A percentile compares a stretch with the other conserved stretches of the same genome.
These are phyloP conservation scores for Rousettus leschenaultii DNA, from an alignment of 2,113 vertebrate genomes.

Conservation along the genomic window DNA sequence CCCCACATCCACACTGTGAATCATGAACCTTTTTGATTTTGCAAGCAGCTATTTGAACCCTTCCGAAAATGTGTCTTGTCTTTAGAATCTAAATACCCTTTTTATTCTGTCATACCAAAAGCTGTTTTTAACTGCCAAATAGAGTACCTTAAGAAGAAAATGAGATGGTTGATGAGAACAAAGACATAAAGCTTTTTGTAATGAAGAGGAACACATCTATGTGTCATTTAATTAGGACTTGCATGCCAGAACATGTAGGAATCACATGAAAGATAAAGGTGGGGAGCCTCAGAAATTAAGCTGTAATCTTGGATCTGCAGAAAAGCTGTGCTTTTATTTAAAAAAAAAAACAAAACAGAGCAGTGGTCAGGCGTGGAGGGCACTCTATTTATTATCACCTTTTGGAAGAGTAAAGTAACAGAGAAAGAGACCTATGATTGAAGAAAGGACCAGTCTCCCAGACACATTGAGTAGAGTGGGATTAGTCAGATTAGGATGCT, in stretches of 20 bases:
- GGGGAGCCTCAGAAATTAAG: not conserved
- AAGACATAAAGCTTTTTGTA: not conserved
- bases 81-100: not conserved
- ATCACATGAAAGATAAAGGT: not conserved
- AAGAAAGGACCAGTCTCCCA: not conserved
- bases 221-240: not conserved
- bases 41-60: not conserved
- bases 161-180: not conserved
- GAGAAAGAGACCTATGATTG: not conserved
- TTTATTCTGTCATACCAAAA: not conserved
- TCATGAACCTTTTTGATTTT: not conserved
- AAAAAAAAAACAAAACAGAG: too few relatives aligned
- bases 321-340: not conserved
- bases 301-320: not conserved
- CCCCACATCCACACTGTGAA: not conserved
- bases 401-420: not conserved
- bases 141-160: not conserved
- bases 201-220: not conserved
- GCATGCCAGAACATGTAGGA: not conserved
- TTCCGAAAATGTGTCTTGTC: not conserved
- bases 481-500: not conserved
- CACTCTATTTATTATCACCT: not conserved
- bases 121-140: not conserved
- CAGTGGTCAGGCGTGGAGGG: not conserved
- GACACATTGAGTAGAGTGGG: not conserved